phyloP scores from a whole-genome alignment of 1,140 invertebrate genomes.

The Drosophila parabipectinata region DNA sequence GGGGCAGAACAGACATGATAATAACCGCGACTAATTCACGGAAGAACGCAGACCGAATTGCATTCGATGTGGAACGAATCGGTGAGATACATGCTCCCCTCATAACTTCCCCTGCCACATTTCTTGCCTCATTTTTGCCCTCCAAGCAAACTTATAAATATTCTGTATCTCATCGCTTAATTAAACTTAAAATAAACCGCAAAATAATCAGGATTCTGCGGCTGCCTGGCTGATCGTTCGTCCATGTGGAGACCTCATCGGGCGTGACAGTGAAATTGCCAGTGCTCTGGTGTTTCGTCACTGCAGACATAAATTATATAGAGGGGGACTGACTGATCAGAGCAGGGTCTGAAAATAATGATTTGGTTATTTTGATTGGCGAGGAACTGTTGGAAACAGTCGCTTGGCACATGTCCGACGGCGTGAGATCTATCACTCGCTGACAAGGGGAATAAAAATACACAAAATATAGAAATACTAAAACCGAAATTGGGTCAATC shows the following conservation, averaged over 20 bases:
- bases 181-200: conserved; percentile 76
- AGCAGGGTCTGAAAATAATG: not conserved
- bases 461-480: not conserved
- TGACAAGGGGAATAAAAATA: conserved; percentile 16
- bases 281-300: conserved; percentile 12
- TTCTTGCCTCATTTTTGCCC: not conserved
- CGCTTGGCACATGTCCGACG: conserved; percentile 35
- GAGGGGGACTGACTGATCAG: too few relatives aligned
- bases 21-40: conserved; percentile 79
- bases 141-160: conserved; percentile 57
- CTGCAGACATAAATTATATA: conserved; percentile 70
- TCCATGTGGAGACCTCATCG: conserved; percentile 61
- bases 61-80: conserved; percentile 66
- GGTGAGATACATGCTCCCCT: not conserved
- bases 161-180: conserved; percentile 59
- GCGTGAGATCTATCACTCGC: conserved; percentile 15
- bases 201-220: conserved; percentile 57
- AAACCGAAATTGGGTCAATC: conserved; percentile 42
- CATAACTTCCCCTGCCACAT: not conserved
- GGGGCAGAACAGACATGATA: conserved; percentile 60
- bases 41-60: conserved; percentile 66
- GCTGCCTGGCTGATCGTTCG: conserved; percentile 28
- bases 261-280: conserved; percentile 72
- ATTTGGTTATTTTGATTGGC: conserved; percentile 59
- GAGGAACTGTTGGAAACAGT: conserved; percentile 36